phyloP scores from a whole-genome alignment of 2,797 vertebrate genomes.

The Gouania willdenowi region DNA sequence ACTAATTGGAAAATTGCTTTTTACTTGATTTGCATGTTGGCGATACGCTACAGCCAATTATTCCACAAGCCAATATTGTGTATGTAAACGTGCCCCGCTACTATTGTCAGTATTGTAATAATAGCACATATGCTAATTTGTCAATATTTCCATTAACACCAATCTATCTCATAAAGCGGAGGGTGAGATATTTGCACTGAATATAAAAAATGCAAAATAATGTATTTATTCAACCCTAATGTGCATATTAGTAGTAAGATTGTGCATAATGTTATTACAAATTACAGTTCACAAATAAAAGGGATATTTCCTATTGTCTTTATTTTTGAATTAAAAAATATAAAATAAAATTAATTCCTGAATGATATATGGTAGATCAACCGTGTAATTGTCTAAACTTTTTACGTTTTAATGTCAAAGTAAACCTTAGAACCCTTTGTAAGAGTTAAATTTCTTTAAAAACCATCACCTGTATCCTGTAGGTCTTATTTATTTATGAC shows the following conservation, averaged over 20 bases:
- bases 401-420: slow-evolving; percentile 16
- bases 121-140: background rate
- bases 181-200: background rate
- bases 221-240: background rate
- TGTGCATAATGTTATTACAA: too few species aligned
- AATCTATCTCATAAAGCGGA: background rate
- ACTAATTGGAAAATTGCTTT: slow-evolving; percentile 16
- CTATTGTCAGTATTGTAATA: background rate
- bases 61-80: background rate
- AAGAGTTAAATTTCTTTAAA: slow-evolving; percentile 70
- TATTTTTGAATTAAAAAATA: too few species aligned
- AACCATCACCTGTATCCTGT: slow-evolving; percentile 67
- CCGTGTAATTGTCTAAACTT: slow-evolving; percentile 6
- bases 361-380: slow-evolving; percentile 13
- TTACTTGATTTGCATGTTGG: slow-evolving; percentile 16
- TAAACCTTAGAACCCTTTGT: slow-evolving; percentile 30
- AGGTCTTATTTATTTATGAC: slow-evolving; percentile 44
- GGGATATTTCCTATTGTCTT: too few species aligned
- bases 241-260: too few species aligned
- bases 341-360: too few species aligned
- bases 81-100: background rate
- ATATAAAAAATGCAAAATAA: background rate
- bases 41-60: slow-evolving; percentile 3
- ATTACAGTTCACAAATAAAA: too few species aligned
- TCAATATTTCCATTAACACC: background rate